Evolutionary conservation across 2,888 invertebrate species (phyloP).

Genomic region (Apantesis nais): DNA sequence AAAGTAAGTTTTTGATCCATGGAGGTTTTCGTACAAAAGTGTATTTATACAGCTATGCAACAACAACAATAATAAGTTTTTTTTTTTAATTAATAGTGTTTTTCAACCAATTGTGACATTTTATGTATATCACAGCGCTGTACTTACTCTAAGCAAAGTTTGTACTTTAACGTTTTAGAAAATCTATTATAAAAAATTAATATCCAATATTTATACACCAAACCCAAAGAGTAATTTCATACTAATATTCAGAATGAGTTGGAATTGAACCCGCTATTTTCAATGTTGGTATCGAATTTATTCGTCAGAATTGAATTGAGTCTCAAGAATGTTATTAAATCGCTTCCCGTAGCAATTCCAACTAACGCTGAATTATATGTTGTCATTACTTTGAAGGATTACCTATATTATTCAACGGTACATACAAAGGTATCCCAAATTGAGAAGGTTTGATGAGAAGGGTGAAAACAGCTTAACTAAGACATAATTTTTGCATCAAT

Average conservation of each 20-base stretch:
- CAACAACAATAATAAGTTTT: background rate
- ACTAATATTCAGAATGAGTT: background rate
- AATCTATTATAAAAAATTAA: background rate
- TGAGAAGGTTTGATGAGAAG: background rate
- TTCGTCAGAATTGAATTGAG: background rate
- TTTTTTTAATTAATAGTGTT: no score
- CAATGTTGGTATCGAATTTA: background rate
- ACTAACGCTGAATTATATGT: constrained; percentile 6
- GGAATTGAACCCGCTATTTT: background rate
- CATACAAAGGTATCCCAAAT: background rate
- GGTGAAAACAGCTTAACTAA: background rate
- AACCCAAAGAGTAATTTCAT: background rate
- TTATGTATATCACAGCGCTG: no score
- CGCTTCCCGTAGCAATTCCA: background rate
- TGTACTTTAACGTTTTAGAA: background rate
- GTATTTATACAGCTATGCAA: background rate
- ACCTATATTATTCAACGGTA: constrained; percentile 1
- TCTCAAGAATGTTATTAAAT: constrained; percentile 5
- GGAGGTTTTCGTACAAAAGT: background rate
- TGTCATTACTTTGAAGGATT: constrained; percentile 11
- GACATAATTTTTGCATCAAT: background rate
- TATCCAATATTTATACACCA: no score
- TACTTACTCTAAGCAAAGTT: no score
- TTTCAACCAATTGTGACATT: no score
- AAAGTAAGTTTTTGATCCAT: no score